Conservation (phyloP, 2,888 invertebrate species). For the Ypsolopha scabrella region DNA sequence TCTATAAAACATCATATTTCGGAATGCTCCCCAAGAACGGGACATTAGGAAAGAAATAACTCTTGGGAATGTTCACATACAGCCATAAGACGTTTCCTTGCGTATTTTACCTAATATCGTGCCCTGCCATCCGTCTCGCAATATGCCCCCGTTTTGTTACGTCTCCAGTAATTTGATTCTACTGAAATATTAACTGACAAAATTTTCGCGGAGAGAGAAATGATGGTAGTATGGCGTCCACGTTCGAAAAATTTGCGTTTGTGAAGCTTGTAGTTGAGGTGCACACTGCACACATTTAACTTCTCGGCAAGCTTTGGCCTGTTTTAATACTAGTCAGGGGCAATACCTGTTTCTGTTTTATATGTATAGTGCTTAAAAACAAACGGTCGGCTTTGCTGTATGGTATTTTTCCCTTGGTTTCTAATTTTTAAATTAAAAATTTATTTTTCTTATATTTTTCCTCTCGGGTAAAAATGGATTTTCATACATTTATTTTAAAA, state of each 20-base stretch:
- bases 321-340: too few relatives aligned
- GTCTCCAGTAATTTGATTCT: constrained; percentile 58
- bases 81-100: constrained; percentile 39
- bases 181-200: constrained; percentile 58
- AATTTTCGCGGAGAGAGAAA: constrained; percentile 40
- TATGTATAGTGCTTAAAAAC: too few relatives aligned
- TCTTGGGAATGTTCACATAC: constrained; percentile 41
- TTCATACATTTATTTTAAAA: too few relatives aligned
- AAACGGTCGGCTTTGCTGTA: too few relatives aligned
- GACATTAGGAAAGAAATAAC: constrained; percentile 48
- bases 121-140: constrained; percentile 40
- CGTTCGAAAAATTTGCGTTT: constrained; percentile 20
- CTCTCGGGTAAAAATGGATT: too few relatives aligned
- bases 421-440: too few relatives aligned
- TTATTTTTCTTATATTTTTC: too few relatives aligned
- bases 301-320: too few relatives aligned
- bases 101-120: constrained; percentile 37
- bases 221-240: constrained; percentile 12
- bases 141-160: constrained; percentile 42
- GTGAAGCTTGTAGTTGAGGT: too few relatives aligned
- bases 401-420: too few relatives aligned
- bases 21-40: constrained; percentile 15
- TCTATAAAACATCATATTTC: neutral
- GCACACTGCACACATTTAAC: too few relatives aligned
- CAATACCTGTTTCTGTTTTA: too few relatives aligned